Evolutionary conservation across 1,140 invertebrate species (phyloP), one percentile per base, ranked within the genome.

Genomic region (Ceratina australensis): DNA sequence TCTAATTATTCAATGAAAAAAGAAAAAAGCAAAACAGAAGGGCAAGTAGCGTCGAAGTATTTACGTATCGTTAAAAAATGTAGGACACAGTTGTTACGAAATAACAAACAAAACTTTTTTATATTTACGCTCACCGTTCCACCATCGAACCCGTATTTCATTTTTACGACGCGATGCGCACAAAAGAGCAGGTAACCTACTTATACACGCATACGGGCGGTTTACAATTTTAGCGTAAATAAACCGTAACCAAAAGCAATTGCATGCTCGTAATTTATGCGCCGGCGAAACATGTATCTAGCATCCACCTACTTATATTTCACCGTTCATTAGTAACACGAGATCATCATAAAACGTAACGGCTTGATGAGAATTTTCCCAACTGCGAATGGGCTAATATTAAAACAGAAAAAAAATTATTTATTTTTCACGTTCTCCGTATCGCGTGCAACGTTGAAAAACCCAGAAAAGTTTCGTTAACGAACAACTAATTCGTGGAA

Each of bases 191-290:
- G 24, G 20, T 26, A 60, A 60, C 57, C 57, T 60, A 60, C 13
- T 26, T 60, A 42, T 42, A 42, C 33, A 10, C 33, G 33, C 33
- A 42, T 42, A 42, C 8, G 57, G 13, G 13, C 12, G 26, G 22
- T 60, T 60, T 60, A 60, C 57, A 60, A 26, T 60, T 60, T 60
- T 10, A 26, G 16, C 57, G 57, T 24, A 60, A 60, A 60, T 26
- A 60, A 26, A 60, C 12, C 57, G 57, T 26, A 26, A 26, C 57
- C 24, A 20, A 60, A 24, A 60, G 13, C 22, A 26, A 60, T 26
- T 15, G 20, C 24, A 26, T 12, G 4, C 12, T 5, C 57, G 24
- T 15, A 13, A 54, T 26, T 12, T 60, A 26, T 26, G 12, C 26
- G 13, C 24, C 3, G 16, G 22, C 26, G 20, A 60, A 60, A 60